These are phyloP conservation scores for Daubentonia madagascariensis DNA, from an alignment of 2,113 vertebrate species.

Conservation along the genomic window DNA sequence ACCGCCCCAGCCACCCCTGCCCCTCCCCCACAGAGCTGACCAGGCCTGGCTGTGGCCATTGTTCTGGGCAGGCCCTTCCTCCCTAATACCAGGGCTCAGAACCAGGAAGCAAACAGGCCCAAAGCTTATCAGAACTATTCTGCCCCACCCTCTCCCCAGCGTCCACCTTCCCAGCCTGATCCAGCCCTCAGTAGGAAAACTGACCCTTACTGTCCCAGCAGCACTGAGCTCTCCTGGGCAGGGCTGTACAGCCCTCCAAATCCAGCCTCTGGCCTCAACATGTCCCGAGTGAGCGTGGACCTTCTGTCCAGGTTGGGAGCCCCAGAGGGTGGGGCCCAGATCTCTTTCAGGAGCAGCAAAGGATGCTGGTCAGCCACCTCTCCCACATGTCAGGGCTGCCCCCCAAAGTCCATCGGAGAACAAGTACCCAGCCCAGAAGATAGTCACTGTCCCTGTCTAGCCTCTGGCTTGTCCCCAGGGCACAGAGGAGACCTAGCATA, in stretches of 20 bases:
- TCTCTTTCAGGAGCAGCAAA: not conserved
- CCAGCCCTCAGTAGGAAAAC: not conserved
- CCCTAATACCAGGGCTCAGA: not conserved
- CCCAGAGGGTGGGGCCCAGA: not conserved
- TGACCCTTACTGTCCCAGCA: not conserved
- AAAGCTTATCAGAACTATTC: not conserved
- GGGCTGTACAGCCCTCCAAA: not conserved
- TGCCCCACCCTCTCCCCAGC: constrained; percentile 36
- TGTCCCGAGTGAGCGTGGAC: not conserved
- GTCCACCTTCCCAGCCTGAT: not conserved
- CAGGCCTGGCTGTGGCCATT: not conserved
- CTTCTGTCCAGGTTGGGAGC: not conserved
- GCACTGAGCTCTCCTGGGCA: not conserved
- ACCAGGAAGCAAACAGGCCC: constrained; percentile 57
- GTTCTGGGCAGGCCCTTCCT: constrained; percentile 47
- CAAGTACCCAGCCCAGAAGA: too few relatives aligned
- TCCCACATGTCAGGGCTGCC: not conserved
- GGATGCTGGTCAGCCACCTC: not conserved
- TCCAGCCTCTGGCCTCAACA: not conserved
- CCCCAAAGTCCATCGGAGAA: not conserved
- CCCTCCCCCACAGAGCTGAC: not conserved
- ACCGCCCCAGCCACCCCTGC: not conserved
- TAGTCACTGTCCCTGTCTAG: fast-evolving
- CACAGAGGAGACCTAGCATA: not conserved
- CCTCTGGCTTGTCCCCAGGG: not conserved